Percentiles rank a stretch among this genome's conserved stretches.
Conservation (phyloP, 1,140 invertebrate species). For the Diabrotica virgifera region DNA sequence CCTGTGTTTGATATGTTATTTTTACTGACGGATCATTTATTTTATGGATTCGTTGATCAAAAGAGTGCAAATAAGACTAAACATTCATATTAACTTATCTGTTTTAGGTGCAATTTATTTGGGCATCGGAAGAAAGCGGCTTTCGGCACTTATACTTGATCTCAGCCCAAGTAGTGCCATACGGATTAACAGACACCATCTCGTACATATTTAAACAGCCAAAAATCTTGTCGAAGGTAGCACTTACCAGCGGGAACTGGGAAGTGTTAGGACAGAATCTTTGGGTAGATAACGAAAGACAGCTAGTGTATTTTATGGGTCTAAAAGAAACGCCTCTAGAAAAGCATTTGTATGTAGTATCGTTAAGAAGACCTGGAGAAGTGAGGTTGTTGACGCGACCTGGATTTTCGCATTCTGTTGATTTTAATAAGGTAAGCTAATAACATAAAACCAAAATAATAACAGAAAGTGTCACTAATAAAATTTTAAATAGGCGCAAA, state of each 20-base stretch:
- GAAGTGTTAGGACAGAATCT: constrained; percentile 74
- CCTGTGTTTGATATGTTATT: no score
- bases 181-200: constrained; percentile 52
- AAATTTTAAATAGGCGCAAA: no score
- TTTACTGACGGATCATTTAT: not conserved
- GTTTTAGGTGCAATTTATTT: constrained; percentile 72
- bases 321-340: constrained; percentile 77
- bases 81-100: not conserved
- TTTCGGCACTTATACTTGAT: constrained; percentile 87
- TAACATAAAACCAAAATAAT: no score
- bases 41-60: constrained; percentile 15
- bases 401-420: constrained; percentile 74
- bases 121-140: constrained; percentile 91
- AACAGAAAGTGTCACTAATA: no score
- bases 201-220: constrained; percentile 57
- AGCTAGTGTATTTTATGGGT: constrained; percentile 79
- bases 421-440: constrained; percentile 68
- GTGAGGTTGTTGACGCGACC: constrained; percentile 68
- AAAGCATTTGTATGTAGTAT: constrained; percentile 80
- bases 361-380: constrained; percentile 63
- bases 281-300: constrained; percentile 71
- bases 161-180: constrained; percentile 53
- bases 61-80: constrained; percentile 20
- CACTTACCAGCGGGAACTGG: constrained; percentile 79
- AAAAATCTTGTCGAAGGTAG: constrained; percentile 61